These are phyloP conservation scores for Isurus oxyrinchus DNA, from an alignment of 2,113 vertebrate genomes.

Conservation along the genomic window DNA sequence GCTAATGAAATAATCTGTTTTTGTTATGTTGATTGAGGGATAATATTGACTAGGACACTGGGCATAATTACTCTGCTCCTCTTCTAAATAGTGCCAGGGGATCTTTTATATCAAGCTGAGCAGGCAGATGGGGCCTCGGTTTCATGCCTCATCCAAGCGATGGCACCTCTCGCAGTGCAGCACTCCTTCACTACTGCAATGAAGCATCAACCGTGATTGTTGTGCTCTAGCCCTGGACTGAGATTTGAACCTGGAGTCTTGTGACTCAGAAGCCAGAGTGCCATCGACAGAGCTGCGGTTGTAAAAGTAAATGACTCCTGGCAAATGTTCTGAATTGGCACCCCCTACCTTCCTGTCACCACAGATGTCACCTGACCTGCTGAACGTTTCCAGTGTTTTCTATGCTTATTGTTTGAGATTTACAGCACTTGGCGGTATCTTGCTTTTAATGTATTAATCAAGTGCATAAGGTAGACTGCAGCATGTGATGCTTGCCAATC, in stretches of 20 bases:
- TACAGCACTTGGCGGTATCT: not conserved
- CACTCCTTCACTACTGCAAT: too few relatives aligned
- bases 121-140: too few relatives aligned
- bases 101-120: not conserved
- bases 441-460: not conserved
- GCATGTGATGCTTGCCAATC: not conserved
- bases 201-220: not conserved
- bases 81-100: not conserved
- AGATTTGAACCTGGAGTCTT: not conserved
- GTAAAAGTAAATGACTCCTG: not conserved
- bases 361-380: not conserved
- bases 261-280: not conserved
- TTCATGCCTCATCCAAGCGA: not conserved
- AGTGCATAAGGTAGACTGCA: not conserved
- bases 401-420: not conserved
- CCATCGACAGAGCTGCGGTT: not conserved
- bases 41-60: not conserved
- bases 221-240: not conserved
- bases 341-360: not conserved
- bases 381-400: not conserved
- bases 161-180: too few relatives aligned
- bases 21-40: not conserved
- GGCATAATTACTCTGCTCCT: not conserved
- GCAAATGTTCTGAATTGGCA: not conserved
- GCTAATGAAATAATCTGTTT: not conserved